Evolutionary conservation across 2,797 vertebrate genomes (phyloP), one percentile per base, ranked within the genome.

Genomic region (Cetoscarus ocellatus): DNA sequence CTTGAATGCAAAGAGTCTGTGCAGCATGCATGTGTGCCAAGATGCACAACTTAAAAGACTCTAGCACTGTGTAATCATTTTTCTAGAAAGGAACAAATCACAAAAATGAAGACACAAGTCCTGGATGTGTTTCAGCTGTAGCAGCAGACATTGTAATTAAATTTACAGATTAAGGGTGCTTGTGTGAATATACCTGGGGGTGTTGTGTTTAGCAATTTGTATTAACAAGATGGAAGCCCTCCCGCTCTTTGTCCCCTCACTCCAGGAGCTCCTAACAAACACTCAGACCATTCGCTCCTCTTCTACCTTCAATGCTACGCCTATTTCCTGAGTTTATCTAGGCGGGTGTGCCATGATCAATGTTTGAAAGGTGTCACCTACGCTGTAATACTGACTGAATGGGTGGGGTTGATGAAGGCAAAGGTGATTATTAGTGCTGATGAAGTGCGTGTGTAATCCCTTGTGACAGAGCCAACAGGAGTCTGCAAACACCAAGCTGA

Each of bases 271-370:
- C 63, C 43, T 10, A 3, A 50, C 42, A 62, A 82, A 67, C 0
- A 0, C 27, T 39, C 19, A 19, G 64, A 48, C 70, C 36, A 55
- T 72, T 73, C 54, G 55, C 19, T 39, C 18, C 35, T 39, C 58
- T 15, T 57, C 69, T 18, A 47, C 69, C 55, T 70, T 49, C 40
- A 38, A 18, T 17, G 60, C 63, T 15, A 79, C 78, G 58, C 77
- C 79, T 72, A 70, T 69, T 88, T 84, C 84, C 82, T 91, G 78
- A 66, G 44, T 76, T 84, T 73, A 74, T 74, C 73, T 64, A 75
- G 83, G 73, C 13, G 82, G 66, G n/a, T 67, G 54, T 55, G 49
- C 39, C 54, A 0, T 35, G 42, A 45, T 76, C 58, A 77, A 73
- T 87, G 74, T 87, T 75, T 40, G 70, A 77, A 53, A 76, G 65